Conservation (phyloP, 2,797 vertebrate species). For the Sitta carolinensis region DNA sequence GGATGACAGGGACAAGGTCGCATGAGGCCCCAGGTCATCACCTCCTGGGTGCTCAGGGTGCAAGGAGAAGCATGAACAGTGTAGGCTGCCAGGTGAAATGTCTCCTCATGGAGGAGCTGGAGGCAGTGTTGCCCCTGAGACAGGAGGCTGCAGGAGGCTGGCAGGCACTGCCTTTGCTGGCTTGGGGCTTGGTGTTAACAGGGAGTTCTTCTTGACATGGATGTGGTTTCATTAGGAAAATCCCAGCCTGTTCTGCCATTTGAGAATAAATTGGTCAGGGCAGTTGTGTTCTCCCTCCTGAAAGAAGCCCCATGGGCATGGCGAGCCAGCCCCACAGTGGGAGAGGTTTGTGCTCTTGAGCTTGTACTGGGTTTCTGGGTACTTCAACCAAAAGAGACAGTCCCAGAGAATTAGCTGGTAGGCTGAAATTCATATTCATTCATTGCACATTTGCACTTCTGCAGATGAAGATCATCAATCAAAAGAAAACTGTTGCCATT, state of each 20-base stretch:
- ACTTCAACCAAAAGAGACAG: background rate
- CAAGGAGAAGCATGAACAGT: accelerated
- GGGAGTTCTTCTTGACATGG: accelerated
- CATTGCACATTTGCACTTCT: accelerated
- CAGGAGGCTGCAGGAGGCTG: accelerated
- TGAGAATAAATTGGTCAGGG: background rate
- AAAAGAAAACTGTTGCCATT: background rate
- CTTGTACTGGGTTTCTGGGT: background rate
- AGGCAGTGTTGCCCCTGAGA: accelerated
- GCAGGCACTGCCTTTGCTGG: background rate
- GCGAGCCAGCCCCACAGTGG: accelerated
- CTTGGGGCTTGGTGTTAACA: background rate
- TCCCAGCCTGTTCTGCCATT: background rate
- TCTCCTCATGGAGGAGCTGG: accelerated
- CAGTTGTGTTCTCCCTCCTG: background rate
- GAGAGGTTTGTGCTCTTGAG: background rate
- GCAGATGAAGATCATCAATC: background rate
- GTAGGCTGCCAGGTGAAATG: background rate
- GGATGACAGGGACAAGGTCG: accelerated
- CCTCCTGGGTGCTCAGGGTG: background rate
- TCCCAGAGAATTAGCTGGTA: background rate
- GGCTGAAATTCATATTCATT: background rate
- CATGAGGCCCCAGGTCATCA: accelerated
- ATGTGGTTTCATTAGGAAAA: background rate
- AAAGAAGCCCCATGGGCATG: background rate